Conservation (phyloP, 2,888 invertebrate species). For the Chrysomela aeneicollis region DNA sequence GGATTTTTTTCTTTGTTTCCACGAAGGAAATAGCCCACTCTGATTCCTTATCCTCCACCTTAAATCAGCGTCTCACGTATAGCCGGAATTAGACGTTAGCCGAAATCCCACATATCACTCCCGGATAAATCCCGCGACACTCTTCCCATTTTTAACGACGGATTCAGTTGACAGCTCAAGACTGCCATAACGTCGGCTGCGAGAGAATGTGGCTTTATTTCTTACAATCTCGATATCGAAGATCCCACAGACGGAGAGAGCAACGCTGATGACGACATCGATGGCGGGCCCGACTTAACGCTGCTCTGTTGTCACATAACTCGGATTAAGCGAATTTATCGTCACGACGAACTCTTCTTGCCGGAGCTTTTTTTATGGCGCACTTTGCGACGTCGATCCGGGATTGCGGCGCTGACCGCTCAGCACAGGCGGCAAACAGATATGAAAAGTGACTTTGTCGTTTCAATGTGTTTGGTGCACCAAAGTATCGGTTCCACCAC, state of each 20-base stretch:
- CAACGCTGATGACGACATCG: slow-evolving; percentile 27
- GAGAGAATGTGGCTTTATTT: slow-evolving; percentile 31
- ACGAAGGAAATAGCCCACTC: too few relatives aligned
- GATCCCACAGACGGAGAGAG: slow-evolving; percentile 24
- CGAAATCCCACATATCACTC: not conserved
- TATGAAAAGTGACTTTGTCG: too few relatives aligned
- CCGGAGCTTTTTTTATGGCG: not conserved
- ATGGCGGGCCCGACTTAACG: slow-evolving; percentile 23
- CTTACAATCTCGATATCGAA: slow-evolving; percentile 32
- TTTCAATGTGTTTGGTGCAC: too few relatives aligned
- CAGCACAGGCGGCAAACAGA: too few relatives aligned
- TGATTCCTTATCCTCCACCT: not conserved
- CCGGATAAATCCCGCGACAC: slow-evolving; percentile 2
- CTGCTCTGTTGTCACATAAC: slow-evolving; percentile 34
- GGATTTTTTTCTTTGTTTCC: not conserved
- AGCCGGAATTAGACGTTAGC: not conserved
- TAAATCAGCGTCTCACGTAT: not conserved
- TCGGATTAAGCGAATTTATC: slow-evolving; percentile 34
- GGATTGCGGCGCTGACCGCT: too few relatives aligned
- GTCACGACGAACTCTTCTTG: not conserved
- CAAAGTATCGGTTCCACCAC: too few relatives aligned
- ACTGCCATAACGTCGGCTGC: slow-evolving; percentile 10
- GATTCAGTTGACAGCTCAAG: slow-evolving; percentile 17
- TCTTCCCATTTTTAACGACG: slow-evolving; percentile 14
- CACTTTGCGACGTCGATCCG: too few relatives aligned